Conservation (phyloP, 2,113 vertebrate species). For the Apus apus region DNA sequence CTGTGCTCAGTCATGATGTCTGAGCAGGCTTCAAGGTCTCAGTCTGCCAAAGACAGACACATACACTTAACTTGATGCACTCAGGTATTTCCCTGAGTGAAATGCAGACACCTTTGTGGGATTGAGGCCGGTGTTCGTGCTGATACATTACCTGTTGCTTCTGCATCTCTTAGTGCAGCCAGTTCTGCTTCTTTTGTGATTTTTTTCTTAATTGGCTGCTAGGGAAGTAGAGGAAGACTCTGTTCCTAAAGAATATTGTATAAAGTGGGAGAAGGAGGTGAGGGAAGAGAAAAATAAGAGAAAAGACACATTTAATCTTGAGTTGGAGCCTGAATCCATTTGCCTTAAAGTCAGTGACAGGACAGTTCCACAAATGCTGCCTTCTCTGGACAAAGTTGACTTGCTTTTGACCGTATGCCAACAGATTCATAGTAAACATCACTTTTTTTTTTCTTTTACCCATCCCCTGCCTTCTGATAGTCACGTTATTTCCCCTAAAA, state of each 20-base stretch:
- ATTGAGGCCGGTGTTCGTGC: background rate
- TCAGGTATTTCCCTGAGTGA: background rate
- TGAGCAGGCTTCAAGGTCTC: conserved; percentile 39
- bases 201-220: conserved; percentile 17
- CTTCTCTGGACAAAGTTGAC: background rate
- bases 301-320: background rate
- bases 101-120: background rate
- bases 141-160: background rate
- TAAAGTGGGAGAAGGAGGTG: background rate
- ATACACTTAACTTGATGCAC: background rate
- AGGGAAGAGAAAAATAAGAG: background rate
- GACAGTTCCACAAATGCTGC: background rate
- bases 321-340: background rate
- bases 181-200: background rate
- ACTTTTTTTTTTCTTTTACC: background rate
- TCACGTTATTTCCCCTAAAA: background rate
- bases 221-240: background rate
- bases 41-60: conserved; percentile 9
- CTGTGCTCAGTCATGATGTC: conserved; percentile 15
- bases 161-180: background rate
- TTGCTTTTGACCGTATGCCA: background rate
- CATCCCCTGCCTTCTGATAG: background rate
- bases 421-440: background rate
- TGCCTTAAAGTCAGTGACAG: background rate
- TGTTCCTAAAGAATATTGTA: background rate